A percentile compares a stretch with the other conserved stretches of the same genome.
These are phyloP conservation scores for Phenacoccus solenopsis DNA, from an alignment of 1,140 invertebrate genomes.

Conservation along the genomic window DNA sequence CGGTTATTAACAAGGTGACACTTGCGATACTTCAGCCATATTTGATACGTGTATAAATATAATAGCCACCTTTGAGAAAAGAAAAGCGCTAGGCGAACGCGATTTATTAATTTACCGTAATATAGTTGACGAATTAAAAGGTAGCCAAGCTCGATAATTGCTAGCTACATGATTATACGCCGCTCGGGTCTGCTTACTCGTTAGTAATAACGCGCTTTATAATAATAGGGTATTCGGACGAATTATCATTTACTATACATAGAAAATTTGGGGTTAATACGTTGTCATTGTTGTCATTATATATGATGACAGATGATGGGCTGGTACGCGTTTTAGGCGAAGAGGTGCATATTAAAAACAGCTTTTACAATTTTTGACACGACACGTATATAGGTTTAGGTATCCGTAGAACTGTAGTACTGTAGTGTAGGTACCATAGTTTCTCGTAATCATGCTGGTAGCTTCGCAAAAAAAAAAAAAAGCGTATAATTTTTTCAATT, in stretches of 20 bases:
- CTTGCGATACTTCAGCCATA: not conserved
- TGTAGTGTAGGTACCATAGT: no score
- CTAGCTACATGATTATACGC: not conserved
- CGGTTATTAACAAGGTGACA: not conserved
- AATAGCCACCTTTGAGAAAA: no score
- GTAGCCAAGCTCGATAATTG: not conserved
- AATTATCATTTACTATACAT: not conserved
- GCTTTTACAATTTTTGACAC: conserved; percentile 2
- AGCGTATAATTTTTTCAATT: not conserved
- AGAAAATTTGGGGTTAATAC: conserved; percentile 2
- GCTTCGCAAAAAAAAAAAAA: no score
- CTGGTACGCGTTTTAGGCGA: not conserved
- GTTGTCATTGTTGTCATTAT: not conserved
- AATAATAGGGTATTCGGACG: not conserved
- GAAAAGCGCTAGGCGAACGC: no score
- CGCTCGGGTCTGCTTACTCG: not conserved
- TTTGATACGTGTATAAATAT: not conserved
- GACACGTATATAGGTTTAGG: no score
- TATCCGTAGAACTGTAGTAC: no score
- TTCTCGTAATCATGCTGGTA: no score
- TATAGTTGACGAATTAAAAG: conserved; percentile 2
- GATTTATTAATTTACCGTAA: not conserved
- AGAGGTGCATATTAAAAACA: not conserved
- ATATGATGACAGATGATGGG: not conserved
- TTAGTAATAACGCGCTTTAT: not conserved